These are phyloP conservation scores for Graptemys geographica DNA, from an alignment of 2,797 vertebrate genomes.

Conservation along the genomic window DNA sequence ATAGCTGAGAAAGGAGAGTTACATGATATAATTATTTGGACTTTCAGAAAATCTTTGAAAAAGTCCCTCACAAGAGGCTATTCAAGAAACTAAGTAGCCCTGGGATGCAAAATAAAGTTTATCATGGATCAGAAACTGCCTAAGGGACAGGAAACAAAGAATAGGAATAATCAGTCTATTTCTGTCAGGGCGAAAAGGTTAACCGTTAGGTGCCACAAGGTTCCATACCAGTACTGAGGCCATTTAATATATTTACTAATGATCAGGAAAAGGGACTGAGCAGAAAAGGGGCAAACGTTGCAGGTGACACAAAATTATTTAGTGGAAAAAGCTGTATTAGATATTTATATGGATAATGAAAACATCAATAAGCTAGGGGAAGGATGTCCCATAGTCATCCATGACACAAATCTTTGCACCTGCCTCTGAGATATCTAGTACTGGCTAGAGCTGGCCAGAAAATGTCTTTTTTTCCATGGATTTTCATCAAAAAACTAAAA, in stretches of 20 bases:
- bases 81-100: constrained; percentile 10
- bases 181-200: background rate
- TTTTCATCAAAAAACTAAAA: background rate
- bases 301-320: background rate
- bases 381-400: background rate
- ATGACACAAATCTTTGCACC: background rate
- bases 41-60: constrained; percentile 36
- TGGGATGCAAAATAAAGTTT: background rate
- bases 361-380: background rate
- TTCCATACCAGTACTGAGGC: background rate
- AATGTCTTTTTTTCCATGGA: background rate
- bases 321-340: background rate
- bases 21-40: constrained; percentile 4
- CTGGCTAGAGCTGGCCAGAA: background rate
- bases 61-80: constrained; percentile 18
- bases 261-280: background rate
- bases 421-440: background rate
- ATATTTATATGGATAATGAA: background rate
- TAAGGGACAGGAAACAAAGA: background rate
- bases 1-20: constrained; percentile 20
- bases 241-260: background rate
- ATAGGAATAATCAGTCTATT: background rate
- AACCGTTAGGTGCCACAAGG: background rate
- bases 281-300: background rate
- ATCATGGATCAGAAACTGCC: background rate